These are phyloP conservation scores for Tiliacea aurago DNA, from an alignment of 2,888 invertebrate genomes.

Conservation along the genomic window DNA sequence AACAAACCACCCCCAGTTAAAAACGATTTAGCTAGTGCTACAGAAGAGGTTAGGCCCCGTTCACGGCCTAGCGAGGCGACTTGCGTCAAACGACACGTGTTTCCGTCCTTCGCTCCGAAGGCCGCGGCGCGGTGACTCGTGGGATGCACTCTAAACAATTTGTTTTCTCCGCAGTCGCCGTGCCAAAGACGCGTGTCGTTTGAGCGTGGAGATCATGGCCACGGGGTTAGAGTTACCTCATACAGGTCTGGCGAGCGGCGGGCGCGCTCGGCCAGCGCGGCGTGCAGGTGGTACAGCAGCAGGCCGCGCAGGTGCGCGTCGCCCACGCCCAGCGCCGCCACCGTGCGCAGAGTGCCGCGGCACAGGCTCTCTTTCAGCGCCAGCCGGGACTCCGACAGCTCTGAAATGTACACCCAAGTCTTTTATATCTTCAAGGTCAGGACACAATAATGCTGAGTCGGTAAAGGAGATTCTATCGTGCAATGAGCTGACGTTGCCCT, in stretches of 20 bases:
- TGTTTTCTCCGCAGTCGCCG: no score
- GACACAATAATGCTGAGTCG: background rate
- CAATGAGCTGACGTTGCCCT: background rate
- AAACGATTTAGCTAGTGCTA: no score
- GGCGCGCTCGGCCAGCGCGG: conserved; percentile 88
- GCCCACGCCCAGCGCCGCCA: conserved; percentile 91
- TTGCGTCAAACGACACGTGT: no score
- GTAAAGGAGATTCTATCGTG: background rate
- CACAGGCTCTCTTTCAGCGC: conserved; percentile 91
- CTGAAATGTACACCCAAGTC: conserved; percentile 76
- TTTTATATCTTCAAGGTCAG: background rate
- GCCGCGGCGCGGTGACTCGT: no score
- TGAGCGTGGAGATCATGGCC: no score
- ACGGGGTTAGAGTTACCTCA: conserved; percentile 73
- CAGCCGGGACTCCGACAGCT: conserved; percentile 90
- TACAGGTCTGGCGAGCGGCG: conserved; percentile 84
- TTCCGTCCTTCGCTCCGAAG: no score
- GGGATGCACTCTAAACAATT: no score
- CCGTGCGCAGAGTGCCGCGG: conserved; percentile 90
- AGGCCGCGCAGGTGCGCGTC: conserved; percentile 88
- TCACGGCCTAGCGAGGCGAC: no score
- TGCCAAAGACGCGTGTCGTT: no score
- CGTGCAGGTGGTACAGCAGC: conserved; percentile 89
- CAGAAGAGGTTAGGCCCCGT: no score
- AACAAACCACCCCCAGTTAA: background rate